Evolutionary conservation across 2,113 vertebrate species (phyloP), one percentile per base, ranked within the genome.

Genomic region (Sturnira hondurensis): DNA sequence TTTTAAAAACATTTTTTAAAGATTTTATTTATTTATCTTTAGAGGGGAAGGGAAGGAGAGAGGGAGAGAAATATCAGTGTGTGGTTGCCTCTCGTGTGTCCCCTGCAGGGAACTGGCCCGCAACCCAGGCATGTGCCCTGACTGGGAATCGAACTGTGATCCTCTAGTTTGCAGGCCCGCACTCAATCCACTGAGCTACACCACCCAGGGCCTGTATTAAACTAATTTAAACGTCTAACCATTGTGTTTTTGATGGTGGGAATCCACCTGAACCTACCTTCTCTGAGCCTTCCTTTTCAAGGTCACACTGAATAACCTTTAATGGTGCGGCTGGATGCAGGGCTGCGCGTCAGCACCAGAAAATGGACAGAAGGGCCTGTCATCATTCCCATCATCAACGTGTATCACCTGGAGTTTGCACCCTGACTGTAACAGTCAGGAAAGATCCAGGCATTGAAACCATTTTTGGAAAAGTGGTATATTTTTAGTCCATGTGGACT

Each of bases 401-500:
- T 86, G 0, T 70, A 43, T 90, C 89, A 94, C 87, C 86, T 4
- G 0, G 5, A 82, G 22, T 95, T 98, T 97, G 94, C 78, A 93
- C 65, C 22, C 68, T 73, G 54, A 24, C 85, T 90, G 11, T 97
- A 97, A 96, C 97, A 83, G 81, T 97, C 56, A 85, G 43, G 61
- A 45, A 96, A 76, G 70, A 97, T 88, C 26, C 91, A 58, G 17
- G 28, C 36, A 80, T 36, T 76, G 56, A 95, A 95, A 89, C 92
- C 56, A 43, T 96, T 65, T 94, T 52, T n/a, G 82, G 91, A 91
- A 41, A 91, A 61, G 43, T 89, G 47, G 3, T 86, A 12, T 84
- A 97, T 86, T 98, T 98, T 97, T 96, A 95, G 91, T 58, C 20
- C 22, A 67, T 6, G 15, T 3, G 2, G 91, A 94, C 24, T 65